These are phyloP conservation scores for Glyphotaelius pellucidus DNA, from an alignment of 2,888 invertebrate genomes.

Conservation along the genomic window DNA sequence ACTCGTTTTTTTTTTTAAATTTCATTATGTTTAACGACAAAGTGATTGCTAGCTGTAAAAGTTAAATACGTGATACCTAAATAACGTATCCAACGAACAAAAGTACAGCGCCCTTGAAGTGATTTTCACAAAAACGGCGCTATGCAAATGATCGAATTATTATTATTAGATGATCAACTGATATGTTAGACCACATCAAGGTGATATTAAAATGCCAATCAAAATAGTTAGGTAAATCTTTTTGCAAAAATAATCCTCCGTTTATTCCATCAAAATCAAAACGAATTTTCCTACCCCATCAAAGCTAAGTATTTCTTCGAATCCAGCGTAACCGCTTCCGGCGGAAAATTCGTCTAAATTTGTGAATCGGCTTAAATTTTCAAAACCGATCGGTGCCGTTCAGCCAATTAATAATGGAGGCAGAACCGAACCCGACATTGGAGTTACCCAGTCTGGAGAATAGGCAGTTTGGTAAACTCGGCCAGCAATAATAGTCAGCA, in stretches of 20 bases:
- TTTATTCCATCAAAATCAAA: not conserved
- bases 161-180: too few relatives aligned
- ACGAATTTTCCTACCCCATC: not conserved
- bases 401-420: constrained; percentile 41
- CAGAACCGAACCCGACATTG: not conserved
- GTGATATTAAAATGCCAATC: not conserved
- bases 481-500: constrained; percentile 36
- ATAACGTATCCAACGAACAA: too few relatives aligned
- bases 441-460: not conserved
- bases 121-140: too few relatives aligned
- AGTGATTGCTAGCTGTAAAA: too few relatives aligned
- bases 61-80: too few relatives aligned
- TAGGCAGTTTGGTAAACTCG: not conserved
- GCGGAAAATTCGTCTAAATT: constrained; percentile 30
- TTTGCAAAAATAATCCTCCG: not conserved
- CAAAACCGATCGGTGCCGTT: constrained; percentile 38
- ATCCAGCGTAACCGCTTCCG: not conserved
- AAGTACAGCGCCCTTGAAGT: too few relatives aligned
- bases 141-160: too few relatives aligned
- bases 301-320: not conserved
- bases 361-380: constrained; percentile 40
- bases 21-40: too few relatives aligned
- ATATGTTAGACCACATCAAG: too few relatives aligned
- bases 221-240: not conserved
- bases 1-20: too few relatives aligned